Evolutionary conservation across 2,888 invertebrate species (phyloP).

Genomic region (Tiliacea citrago): DNA sequence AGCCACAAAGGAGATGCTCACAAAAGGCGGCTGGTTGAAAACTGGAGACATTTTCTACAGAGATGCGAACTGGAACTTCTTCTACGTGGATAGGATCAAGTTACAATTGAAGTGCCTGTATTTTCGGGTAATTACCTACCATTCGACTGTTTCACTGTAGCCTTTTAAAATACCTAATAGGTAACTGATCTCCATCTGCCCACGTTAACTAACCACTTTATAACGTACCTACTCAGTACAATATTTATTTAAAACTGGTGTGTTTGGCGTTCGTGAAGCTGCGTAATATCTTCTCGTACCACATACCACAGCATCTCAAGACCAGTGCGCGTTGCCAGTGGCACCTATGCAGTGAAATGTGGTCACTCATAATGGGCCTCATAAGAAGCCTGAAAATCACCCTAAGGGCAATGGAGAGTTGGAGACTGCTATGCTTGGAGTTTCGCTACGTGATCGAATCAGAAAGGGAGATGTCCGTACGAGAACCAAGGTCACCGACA

Average conservation of each 20-base stretch:
- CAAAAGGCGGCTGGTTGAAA: slow-evolving; percentile 85
- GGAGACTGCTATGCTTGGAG: too few relatives aligned
- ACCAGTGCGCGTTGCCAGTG: not conserved
- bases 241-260: not conserved
- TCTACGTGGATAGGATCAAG: slow-evolving; percentile 87
- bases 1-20: slow-evolving; percentile 81
- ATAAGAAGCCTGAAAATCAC: too few relatives aligned
- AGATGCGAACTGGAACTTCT: slow-evolving; percentile 85
- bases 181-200: not conserved
- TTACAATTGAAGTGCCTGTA: slow-evolving; percentile 87
- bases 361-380: too few relatives aligned
- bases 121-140: slow-evolving; percentile 77
- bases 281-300: not conserved
- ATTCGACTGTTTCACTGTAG: not conserved
- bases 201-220: not conserved
- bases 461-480: too few relatives aligned
- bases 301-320: not conserved
- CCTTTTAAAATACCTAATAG: not conserved
- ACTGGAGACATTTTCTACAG: slow-evolving; percentile 88
- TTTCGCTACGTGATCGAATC: too few relatives aligned
- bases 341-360: too few relatives aligned
- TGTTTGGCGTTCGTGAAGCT: not conserved
- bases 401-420: too few relatives aligned
- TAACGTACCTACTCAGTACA: too few relatives aligned
- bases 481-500: too few relatives aligned